Evolutionary conservation across 2,888 invertebrate species (phyloP).

Genomic region (Tetheella fluctuosa): DNA sequence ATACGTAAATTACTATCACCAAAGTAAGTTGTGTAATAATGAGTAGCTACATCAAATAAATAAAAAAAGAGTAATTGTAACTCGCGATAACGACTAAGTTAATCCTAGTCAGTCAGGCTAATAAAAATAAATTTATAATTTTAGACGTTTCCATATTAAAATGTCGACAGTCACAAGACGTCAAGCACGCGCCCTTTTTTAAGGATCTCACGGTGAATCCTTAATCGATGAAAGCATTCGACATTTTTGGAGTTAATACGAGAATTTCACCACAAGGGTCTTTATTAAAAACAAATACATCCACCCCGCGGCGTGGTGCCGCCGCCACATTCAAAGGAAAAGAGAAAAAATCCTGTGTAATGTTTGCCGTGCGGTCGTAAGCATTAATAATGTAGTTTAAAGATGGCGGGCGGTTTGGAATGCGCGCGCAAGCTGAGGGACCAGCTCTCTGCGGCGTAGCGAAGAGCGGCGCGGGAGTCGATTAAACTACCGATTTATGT

Average conservation of each 20-base stretch:
- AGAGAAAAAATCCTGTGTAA: constrained; percentile 59
- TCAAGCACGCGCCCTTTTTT: neutral
- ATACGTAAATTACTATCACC: neutral
- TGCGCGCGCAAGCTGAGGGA: constrained; percentile 59
- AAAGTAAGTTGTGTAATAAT: too few relatives aligned
- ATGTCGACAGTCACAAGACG: neutral
- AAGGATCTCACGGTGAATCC: constrained; percentile 10
- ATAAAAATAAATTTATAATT: too few relatives aligned
- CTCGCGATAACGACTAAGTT: neutral
- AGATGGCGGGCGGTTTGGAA: constrained; percentile 78
- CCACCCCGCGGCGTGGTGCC: constrained; percentile 50
- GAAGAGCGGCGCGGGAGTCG: constrained; percentile 50
- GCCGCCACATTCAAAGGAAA: constrained; percentile 45
- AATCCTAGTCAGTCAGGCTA: neutral
- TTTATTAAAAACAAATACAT: constrained; percentile 78
- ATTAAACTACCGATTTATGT: constrained; percentile 23
- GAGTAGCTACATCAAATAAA: too few relatives aligned
- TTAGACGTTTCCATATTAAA: neutral
- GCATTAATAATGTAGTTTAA: constrained; percentile 82
- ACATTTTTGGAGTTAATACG: constrained; percentile 34
- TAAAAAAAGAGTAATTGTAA: too few relatives aligned
- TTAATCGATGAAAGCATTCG: constrained; percentile 14
- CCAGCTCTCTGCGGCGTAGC: constrained; percentile 39
- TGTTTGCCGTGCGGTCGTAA: constrained; percentile 67
- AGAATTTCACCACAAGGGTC: constrained; percentile 55